Percentiles rank a stretch among this genome's conserved stretches.
Evolutionary conservation across 2,797 vertebrate genomes (phyloP).

Genomic region (Phoxinus dragarum): DNA sequence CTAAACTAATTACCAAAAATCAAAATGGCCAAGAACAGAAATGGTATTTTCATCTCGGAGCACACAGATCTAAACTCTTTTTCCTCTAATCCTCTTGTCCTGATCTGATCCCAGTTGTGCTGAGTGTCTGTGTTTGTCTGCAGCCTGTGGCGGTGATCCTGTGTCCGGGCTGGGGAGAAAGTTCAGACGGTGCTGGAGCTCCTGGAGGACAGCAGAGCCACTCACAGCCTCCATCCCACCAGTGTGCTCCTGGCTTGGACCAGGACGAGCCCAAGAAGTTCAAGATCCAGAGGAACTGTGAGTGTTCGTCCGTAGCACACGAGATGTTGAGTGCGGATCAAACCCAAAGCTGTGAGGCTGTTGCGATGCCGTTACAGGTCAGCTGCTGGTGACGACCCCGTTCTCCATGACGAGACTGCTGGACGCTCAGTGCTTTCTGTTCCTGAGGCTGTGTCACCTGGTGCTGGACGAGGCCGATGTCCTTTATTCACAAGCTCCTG

Average conservation of each 20-base stretch:
- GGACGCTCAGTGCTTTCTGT: slow-evolving; percentile 76
- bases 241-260: slow-evolving; percentile 78
- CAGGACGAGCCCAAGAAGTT: slow-evolving; percentile 81
- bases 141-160: slow-evolving; percentile 90
- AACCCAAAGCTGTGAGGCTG: not conserved
- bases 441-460: slow-evolving; percentile 86
- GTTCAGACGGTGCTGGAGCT: slow-evolving; percentile 81
- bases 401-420: slow-evolving; percentile 85
- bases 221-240: slow-evolving; percentile 73
- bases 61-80: not conserved
- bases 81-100: not conserved
- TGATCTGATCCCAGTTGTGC: not conserved
- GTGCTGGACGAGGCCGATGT: slow-evolving; percentile 86
- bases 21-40: not conserved
- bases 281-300: slow-evolving; percentile 85
- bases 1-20: not conserved
- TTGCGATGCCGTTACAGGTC: slow-evolving; percentile 75
- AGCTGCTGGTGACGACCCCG: slow-evolving; percentile 87
- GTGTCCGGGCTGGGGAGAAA: slow-evolving; percentile 90
- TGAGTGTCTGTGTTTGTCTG: not conserved
- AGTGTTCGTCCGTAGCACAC: slow-evolving; percentile 60
- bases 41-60: not conserved
- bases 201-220: slow-evolving; percentile 73
- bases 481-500: slow-evolving; percentile 78
- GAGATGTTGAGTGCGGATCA: not conserved